phyloP scores from a whole-genome alignment of 2,888 invertebrate species.

The Dasypogon diadema region DNA sequence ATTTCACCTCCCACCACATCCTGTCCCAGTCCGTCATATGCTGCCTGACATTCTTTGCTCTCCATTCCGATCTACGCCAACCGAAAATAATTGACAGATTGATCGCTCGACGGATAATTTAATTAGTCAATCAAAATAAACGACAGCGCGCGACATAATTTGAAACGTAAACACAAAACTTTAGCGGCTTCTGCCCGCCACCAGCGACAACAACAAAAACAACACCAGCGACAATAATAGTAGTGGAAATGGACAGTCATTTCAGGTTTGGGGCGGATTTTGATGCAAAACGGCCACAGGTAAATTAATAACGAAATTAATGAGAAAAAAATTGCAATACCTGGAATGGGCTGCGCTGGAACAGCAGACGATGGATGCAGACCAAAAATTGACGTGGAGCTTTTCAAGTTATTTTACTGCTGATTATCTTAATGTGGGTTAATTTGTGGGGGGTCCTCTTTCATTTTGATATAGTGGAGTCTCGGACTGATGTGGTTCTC shows the following conservation, averaged over 20 bases:
- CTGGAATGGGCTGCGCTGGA: too few relatives aligned
- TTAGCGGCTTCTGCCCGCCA: slow-evolving; percentile 31
- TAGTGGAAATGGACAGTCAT: too few relatives aligned
- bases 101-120: slow-evolving; percentile 61
- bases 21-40: slow-evolving; percentile 33
- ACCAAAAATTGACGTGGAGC: too few relatives aligned
- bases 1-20: not conserved
- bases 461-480: too few relatives aligned
- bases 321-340: not conserved
- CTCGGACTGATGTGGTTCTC: too few relatives aligned
- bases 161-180: slow-evolving; percentile 51
- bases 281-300: slow-evolving; percentile 27
- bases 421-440: too few relatives aligned
- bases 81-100: slow-evolving; percentile 61
- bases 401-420: too few relatives aligned
- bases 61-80: not conserved
- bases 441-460: too few relatives aligned
- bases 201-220: not conserved
- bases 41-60: slow-evolving; percentile 17
- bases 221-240: too few relatives aligned
- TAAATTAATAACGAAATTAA: slow-evolving; percentile 46
- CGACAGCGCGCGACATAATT: slow-evolving; percentile 53
- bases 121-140: slow-evolving; percentile 61
- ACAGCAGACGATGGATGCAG: too few relatives aligned
- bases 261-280: not conserved